Conservation (phyloP, 2,888 invertebrate species). For the Acanthoscelides obtectus region DNA sequence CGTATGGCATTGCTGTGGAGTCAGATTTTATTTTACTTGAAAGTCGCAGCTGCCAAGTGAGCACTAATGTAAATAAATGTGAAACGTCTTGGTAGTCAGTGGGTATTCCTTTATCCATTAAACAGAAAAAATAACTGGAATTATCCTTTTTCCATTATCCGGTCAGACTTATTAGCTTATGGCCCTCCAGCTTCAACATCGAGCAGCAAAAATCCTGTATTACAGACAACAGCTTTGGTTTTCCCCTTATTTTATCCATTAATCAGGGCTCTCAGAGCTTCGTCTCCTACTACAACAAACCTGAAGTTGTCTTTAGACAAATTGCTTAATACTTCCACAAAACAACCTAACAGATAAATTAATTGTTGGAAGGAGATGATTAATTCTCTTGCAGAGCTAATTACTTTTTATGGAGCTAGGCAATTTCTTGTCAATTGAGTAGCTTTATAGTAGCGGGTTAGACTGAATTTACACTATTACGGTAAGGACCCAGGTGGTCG, state of each 20-base stretch:
- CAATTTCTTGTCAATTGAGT: background rate
- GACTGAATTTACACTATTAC: background rate
- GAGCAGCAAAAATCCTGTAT: background rate
- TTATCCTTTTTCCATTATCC: too few relatives aligned
- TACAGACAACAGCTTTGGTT: background rate
- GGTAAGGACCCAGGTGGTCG: too few relatives aligned
- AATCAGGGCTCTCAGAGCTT: background rate
- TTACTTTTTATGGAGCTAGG: background rate
- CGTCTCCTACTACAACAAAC: background rate
- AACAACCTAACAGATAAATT: constrained; percentile 12
- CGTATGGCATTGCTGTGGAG: too few relatives aligned
- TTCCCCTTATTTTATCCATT: background rate
- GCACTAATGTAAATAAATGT: too few relatives aligned
- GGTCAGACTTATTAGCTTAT: background rate
- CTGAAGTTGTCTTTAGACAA: background rate
- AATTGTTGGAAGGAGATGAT: constrained; percentile 8
- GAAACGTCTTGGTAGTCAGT: too few relatives aligned
- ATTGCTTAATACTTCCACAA: background rate
- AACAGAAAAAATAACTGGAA: too few relatives aligned
- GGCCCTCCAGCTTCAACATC: background rate
- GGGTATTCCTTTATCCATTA: too few relatives aligned
- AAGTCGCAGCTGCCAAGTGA: too few relatives aligned
- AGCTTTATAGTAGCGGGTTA: background rate
- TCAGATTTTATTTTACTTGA: too few relatives aligned
- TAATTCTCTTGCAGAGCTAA: constrained; percentile 2